Evolutionary conservation across 2,797 vertebrate species (phyloP).

Genomic region (Passerculus sandwichensis): DNA sequence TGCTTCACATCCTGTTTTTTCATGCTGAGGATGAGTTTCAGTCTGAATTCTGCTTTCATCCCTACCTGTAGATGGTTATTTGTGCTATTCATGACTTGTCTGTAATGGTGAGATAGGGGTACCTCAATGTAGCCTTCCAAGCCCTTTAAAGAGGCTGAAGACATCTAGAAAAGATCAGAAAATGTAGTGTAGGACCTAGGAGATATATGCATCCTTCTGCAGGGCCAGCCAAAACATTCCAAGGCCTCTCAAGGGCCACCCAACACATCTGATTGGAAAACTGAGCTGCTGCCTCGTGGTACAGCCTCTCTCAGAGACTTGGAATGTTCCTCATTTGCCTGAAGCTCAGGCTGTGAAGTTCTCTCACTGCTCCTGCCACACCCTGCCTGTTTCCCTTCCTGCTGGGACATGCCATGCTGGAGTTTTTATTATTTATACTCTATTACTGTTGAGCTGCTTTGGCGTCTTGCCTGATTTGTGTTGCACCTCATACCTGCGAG

Average conservation of each 20-base stretch:
- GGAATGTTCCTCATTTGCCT: background rate
- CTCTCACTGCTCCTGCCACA: background rate
- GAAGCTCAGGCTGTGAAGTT: background rate
- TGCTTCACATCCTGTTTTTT: background rate
- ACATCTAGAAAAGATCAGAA: background rate
- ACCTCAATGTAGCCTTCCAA: background rate
- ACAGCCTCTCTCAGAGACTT: background rate
- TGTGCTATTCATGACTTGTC: background rate
- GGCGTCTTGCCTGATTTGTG: background rate
- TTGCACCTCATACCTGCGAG: background rate
- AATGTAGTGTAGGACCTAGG: background rate
- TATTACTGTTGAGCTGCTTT: background rate
- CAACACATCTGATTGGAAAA: background rate
- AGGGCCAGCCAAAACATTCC: background rate
- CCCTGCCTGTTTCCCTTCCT: background rate
- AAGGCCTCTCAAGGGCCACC: background rate
- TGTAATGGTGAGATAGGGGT: background rate
- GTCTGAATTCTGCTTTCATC: background rate
- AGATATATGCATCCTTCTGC: background rate
- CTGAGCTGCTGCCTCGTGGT: background rate
- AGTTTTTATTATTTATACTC: background rate
- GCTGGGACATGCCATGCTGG: background rate
- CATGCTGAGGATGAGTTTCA: background rate
- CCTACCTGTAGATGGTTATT: background rate
- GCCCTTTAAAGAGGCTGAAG: background rate